Evolutionary conservation across 2,113 vertebrate species (phyloP).

Genomic region (Ondatra zibethicus): DNA sequence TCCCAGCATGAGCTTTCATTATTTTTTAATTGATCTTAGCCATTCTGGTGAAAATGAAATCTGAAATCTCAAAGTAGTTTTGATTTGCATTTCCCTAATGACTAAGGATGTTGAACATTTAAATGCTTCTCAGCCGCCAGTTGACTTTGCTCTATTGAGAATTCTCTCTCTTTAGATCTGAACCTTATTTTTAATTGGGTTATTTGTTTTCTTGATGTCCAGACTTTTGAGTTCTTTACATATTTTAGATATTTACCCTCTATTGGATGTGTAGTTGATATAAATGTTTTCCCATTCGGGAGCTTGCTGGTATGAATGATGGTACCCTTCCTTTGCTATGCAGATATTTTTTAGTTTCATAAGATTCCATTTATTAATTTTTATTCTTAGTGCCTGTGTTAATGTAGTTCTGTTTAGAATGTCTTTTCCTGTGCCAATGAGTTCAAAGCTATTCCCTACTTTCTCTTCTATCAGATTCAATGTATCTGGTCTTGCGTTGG

Average conservation of each 20-base stretch:
- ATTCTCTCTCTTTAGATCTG: not conserved
- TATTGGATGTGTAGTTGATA: not conserved
- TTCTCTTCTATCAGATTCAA: not conserved
- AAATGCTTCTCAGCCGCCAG: not conserved
- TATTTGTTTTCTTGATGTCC: not conserved
- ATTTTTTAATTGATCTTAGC: not conserved
- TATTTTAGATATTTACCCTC: not conserved
- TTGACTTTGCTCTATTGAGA: not conserved
- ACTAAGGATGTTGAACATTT: not conserved
- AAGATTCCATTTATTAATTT: not conserved
- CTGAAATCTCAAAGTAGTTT: not conserved
- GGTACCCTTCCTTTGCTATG: not conserved
- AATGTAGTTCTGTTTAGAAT: not conserved
- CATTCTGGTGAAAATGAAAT: not conserved
- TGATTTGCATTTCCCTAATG: not conserved
- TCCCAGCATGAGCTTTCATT: not conserved
- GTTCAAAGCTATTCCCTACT: not conserved
- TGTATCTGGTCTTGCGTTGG: not conserved
- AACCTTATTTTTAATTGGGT: not conserved
- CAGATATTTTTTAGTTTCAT: not conserved
- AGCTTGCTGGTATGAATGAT: not conserved
- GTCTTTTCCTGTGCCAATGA: not conserved
- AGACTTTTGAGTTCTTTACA: not conserved
- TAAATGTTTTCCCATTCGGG: not conserved
- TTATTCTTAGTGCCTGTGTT: not conserved